Conservation (phyloP, 2,888 invertebrate species). For the Spodoptera exigua region DNA sequence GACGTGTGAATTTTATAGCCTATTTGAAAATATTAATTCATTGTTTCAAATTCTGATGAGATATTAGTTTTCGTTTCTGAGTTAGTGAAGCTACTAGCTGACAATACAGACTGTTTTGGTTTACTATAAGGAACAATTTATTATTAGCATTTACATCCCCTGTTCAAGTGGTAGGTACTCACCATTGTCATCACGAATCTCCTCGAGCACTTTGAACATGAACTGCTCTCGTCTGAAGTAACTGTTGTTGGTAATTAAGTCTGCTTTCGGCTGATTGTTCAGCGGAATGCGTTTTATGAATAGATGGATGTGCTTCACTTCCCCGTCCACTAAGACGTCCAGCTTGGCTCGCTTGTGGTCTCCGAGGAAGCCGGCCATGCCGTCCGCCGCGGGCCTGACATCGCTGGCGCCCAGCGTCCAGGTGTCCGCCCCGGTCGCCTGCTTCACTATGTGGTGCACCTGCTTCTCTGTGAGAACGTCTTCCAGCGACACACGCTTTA, state of each 20-base stretch:
- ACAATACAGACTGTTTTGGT: too few relatives aligned
- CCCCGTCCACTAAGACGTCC: slow-evolving; percentile 56
- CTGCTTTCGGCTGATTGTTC: slow-evolving; percentile 73
- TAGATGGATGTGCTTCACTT: slow-evolving; percentile 60
- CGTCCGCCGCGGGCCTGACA: slow-evolving; percentile 67
- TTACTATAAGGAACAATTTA: too few relatives aligned
- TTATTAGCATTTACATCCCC: too few relatives aligned
- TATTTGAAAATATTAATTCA: too few relatives aligned
- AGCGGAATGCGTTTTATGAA: slow-evolving; percentile 78
- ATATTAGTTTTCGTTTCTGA: too few relatives aligned
- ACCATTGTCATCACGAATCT: slow-evolving; percentile 64
- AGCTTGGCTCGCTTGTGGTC: slow-evolving; percentile 74
- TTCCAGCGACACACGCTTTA: slow-evolving; percentile 45
- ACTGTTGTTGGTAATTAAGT: slow-evolving; percentile 69
- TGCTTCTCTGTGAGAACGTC: slow-evolving; percentile 69
- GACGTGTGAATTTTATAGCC: too few relatives aligned
- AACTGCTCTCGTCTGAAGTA: slow-evolving; percentile 74
- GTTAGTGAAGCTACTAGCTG: too few relatives aligned
- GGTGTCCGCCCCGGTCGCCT: slow-evolving; percentile 49
- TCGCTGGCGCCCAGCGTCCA: slow-evolving; percentile 57
- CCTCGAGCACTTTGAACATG: slow-evolving; percentile 73
- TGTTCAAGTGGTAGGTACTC: too few relatives aligned
- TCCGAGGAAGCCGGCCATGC: slow-evolving; percentile 77
- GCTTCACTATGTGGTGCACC: slow-evolving; percentile 62
- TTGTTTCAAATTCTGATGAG: too few relatives aligned